Conservation (phyloP, 2,888 invertebrate genomes). For the Poecilobothrus nobilitatus region DNA sequence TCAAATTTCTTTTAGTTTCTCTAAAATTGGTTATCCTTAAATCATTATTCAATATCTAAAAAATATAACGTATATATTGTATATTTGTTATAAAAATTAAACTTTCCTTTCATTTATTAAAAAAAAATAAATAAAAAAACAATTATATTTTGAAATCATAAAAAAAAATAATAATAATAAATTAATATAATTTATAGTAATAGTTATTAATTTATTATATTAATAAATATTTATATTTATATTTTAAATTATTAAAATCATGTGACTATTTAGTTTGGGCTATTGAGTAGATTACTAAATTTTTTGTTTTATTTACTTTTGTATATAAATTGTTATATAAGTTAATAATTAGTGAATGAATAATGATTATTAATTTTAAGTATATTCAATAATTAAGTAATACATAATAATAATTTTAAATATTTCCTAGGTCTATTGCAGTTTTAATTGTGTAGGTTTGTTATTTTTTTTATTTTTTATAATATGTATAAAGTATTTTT, state of each 20-base stretch:
- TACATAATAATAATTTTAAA: not conserved
- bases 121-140: too few species aligned
- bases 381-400: not conserved
- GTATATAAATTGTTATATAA: not conserved
- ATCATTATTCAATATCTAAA: too few species aligned
- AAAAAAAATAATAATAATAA: not conserved
- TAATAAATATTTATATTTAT: not conserved
- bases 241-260: too few species aligned
- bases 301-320: not conserved
- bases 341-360: not conserved
- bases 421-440: not conserved
- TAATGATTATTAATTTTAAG: not conserved
- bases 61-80: too few species aligned
- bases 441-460: not conserved
- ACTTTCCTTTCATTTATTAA: too few species aligned
- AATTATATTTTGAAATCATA: too few species aligned
- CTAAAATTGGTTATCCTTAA: too few species aligned
- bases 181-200: not conserved
- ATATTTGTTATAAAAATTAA: too few species aligned
- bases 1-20: too few species aligned
- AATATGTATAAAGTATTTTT: too few species aligned
- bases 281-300: not conserved
- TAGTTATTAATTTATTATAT: not conserved
- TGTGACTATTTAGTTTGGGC: conserved; percentile 1
- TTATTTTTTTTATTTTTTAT: not conserved